Conservation (phyloP, 2,113 vertebrate species). For the Loxodonta africana region DNA sequence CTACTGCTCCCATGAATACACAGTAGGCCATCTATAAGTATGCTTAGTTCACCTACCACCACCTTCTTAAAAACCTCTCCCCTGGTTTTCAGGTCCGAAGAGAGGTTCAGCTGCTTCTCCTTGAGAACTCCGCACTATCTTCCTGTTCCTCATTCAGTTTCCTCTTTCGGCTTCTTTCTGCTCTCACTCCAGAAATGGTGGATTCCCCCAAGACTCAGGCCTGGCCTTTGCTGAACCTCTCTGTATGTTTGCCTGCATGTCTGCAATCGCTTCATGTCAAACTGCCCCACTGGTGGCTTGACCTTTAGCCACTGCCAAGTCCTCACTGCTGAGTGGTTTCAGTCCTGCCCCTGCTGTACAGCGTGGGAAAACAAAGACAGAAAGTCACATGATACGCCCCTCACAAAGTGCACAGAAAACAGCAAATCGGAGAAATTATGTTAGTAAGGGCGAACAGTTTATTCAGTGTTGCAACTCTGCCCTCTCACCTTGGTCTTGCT, state of each 20-base stretch:
- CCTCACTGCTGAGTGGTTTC: background rate
- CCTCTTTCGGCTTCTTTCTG: background rate
- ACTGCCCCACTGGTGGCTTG: background rate
- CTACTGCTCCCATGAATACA: too few relatives aligned
- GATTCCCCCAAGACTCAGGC: background rate
- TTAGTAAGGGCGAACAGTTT: background rate
- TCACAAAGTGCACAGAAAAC: background rate
- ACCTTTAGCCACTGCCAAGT: conserved; percentile 27
- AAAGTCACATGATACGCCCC: too few relatives aligned
- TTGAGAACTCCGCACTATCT: background rate
- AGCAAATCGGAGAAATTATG: background rate
- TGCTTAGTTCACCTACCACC: background rate
- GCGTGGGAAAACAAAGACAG: background rate
- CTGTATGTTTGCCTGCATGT: background rate
- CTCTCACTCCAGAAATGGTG: background rate
- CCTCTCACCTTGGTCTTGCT: background rate
- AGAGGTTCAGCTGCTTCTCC: background rate
- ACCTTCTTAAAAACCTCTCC: background rate
- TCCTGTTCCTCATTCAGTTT: background rate
- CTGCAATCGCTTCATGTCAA: background rate
- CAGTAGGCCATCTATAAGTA: background rate
- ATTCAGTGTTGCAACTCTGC: background rate
- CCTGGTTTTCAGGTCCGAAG: background rate
- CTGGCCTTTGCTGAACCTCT: background rate
- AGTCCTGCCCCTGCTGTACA: background rate